Evolutionary conservation across 1,140 invertebrate genomes (phyloP), one percentile per base, ranked within the genome.

Genomic region (Nomia melanderi): DNA sequence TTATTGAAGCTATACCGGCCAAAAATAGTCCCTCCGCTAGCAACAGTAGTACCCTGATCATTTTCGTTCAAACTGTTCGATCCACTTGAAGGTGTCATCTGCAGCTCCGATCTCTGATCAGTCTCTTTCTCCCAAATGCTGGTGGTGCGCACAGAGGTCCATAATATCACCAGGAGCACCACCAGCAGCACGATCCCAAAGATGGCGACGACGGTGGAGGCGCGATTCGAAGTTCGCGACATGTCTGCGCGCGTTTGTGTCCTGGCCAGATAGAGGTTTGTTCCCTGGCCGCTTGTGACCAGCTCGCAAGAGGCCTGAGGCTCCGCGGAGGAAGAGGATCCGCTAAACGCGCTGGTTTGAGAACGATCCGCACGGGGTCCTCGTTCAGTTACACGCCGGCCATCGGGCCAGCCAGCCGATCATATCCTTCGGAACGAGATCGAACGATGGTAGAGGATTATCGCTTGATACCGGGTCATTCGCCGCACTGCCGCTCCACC

Each of bases 201-300:
- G 7, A 47, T 29, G 29, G 86, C 85, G 33, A 77, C 83, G 36
- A 83, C 62, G 36, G 67, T 81, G 50, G 75, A 79, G n/a, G 63
- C 70, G 54, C 86, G 83, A 79, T 71, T 83, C 59, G 74, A 70
- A 57, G 79, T 76, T 29, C 79, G 83, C 85, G 86, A 83, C 86
- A 87, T 87, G 57, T 77, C 81, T 82, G 66, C 60, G 31, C n/a
- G n/a, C n/a, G n/a, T n/a, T n/a, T n/a, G n/a, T n/a, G n/a, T n/a
- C n/a, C n/a, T n/a, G n/a, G n/a, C n/a, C n/a, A n/a, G n/a, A n/a
- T n/a, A n/a, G n/a, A n/a, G n/a, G n/a, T n/a, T n/a, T 14, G 59
- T 29, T 63, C 39, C 9, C 57, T 33, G 39, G 14, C 17, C 3
- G 23, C n/a, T 31, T 63, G 36, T 71, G 23, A 20, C 73, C 47